These are phyloP conservation scores for Graptemys geographica DNA, from an alignment of 2,797 vertebrate genomes.

Conservation along the genomic window DNA sequence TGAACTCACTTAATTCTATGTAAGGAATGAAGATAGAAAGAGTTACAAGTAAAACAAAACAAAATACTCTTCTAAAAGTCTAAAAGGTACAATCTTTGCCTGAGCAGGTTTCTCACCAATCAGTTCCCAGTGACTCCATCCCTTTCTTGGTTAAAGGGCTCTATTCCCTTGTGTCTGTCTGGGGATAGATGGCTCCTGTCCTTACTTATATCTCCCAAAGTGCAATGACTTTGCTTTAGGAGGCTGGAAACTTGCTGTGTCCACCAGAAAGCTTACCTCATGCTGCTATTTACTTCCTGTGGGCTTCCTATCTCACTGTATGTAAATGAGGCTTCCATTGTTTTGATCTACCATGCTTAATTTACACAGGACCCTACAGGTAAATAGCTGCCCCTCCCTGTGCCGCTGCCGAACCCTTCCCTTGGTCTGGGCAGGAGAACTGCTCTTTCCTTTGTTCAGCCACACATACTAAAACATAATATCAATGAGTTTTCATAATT, in stretches of 20 bases:
- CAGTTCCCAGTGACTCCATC: not conserved
- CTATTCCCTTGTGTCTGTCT: not conserved
- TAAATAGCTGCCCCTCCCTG: too few species aligned
- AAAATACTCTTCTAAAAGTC: not conserved
- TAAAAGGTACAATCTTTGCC: not conserved
- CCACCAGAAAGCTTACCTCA: not conserved
- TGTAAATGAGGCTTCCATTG: not conserved
- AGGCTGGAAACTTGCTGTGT: not conserved
- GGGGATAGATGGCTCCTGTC: not conserved
- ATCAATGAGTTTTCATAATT: too few species aligned
- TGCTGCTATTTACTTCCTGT: not conserved
- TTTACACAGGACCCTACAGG: too few species aligned
- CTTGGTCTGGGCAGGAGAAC: too few species aligned
- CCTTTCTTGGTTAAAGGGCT: not conserved
- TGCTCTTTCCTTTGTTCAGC: too few species aligned
- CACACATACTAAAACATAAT: too few species aligned
- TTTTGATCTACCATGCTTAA: not conserved
- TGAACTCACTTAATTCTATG: too few species aligned
- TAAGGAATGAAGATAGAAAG: not conserved
- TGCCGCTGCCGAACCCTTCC: too few species aligned
- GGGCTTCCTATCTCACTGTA: not conserved
- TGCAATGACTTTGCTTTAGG: not conserved
- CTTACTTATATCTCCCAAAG: not conserved
- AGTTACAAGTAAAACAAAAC: not conserved
- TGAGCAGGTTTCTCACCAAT: not conserved